Conservation (phyloP, 2,888 invertebrate genomes). For the Melitaea athalia region DNA sequence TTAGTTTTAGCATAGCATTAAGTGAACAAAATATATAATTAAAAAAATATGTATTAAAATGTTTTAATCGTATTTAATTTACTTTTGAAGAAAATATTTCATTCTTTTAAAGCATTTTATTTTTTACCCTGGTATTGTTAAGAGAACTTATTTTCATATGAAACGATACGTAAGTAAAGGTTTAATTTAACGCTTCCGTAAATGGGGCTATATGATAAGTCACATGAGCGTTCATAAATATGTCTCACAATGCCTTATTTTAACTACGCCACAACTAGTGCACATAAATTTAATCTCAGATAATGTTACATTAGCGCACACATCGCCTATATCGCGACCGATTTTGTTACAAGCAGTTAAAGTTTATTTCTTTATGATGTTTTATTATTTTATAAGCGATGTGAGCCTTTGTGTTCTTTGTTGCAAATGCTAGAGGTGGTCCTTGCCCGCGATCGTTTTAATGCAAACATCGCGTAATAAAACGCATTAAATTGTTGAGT, state of each 20-base stretch:
- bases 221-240: constrained; percentile 23
- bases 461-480: constrained; percentile 51
- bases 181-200: constrained; percentile 9
- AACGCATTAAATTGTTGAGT: constrained; percentile 64
- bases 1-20: too few species aligned
- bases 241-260: constrained; percentile 29
- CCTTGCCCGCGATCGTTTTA: constrained; percentile 44
- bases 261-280: constrained; percentile 41
- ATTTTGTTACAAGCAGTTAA: constrained; percentile 67
- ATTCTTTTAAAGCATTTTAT: not conserved
- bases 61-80: not conserved
- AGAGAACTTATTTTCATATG: constrained; percentile 2
- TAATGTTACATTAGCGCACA: constrained; percentile 41
- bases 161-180: not conserved
- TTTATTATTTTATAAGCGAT: constrained; percentile 62
- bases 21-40: too few species aligned
- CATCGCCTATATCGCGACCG: constrained; percentile 50
- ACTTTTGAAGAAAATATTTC: not conserved
- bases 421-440: constrained; percentile 52
- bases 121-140: not conserved
- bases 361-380: constrained; percentile 67
- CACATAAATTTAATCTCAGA: constrained; percentile 47
- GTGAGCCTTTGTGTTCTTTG: constrained; percentile 58
- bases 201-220: constrained; percentile 18
- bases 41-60: too few species aligned